Evolutionary conservation across 1,140 invertebrate species (phyloP), one percentile per base, ranked within the genome.

Genomic region (Saccostrea cuccullata): DNA sequence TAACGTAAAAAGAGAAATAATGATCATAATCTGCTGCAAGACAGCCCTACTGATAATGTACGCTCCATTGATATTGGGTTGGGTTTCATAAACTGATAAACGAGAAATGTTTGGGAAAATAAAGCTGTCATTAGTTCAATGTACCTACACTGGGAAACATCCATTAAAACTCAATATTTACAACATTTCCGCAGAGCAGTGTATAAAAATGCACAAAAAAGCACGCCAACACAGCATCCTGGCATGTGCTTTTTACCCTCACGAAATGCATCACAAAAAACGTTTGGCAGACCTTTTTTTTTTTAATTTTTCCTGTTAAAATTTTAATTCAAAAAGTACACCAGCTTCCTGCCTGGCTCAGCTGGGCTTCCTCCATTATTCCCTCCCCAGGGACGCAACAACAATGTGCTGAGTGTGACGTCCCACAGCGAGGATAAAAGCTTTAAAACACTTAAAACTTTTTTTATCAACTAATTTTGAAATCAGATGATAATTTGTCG

Each of bases 151-250:
- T 36, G 26, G 15, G 70, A 77, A 77, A 77, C 70, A 77, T 77
- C 70, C 70, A 77, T 77, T 77, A 77, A 77, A 77, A 26, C 70
- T 73, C 70, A 77, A 77, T 77, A 77, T 77, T 77, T 77, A 77
- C 70, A 30, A 77, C 26, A 77, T 77, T 30, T 77, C 70, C 70
- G 36, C 70, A 30, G 30, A 77, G 26, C 23, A 12, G 13, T 77
- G 3, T 36, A 77, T 26, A 77, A 77, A 77, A 77, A 64, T n/a
- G 5, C n/a, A n/a, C 17, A 64, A 77, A 30, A 26, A 77, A 26
- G 30, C 26, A 77, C 15, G 26, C 11, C 70, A 77, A 36, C 23
- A 36, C 70, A 77, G 26, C 23, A 30, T 26, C 70, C 70, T 36
- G 23, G 26, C 70, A 77, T 77, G 30, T 77, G 70, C 70, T 36